phyloP scores from a whole-genome alignment of 2,797 vertebrate species.

The Liasis olivaceus region DNA sequence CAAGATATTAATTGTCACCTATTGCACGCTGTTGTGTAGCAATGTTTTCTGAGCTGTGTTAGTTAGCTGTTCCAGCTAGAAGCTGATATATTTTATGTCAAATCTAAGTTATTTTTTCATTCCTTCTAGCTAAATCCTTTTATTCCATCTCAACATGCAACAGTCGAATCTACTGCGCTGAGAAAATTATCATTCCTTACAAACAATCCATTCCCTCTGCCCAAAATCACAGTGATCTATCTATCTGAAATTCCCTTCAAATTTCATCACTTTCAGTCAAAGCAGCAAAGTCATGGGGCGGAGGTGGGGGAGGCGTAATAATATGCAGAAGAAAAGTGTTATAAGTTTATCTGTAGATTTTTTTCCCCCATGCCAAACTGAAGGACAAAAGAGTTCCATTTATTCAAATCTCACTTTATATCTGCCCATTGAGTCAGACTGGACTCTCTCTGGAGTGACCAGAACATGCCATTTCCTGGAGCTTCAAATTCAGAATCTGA shows the following conservation, averaged over 20 bases:
- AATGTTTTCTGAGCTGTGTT: background rate
- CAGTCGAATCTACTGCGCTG: background rate
- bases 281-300: background rate
- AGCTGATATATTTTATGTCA: background rate
- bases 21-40: background rate
- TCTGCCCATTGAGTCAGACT: background rate
- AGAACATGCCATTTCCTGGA: background rate
- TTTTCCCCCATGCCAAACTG: too few relatives aligned
- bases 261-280: background rate
- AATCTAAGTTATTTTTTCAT: background rate
- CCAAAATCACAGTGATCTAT: background rate
- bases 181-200: background rate
- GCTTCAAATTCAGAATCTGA: background rate
- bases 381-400: background rate
- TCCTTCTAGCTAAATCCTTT: background rate
- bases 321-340: background rate
- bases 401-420: background rate
- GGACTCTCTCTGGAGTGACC: background rate
- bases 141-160: background rate
- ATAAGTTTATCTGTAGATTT: background rate
- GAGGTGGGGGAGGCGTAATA: background rate
- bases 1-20: background rate
- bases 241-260: background rate
- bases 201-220: background rate
- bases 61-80: background rate